Base-by-base conservation (phyloP, 2,113 vertebrate genomes). In the Gila orcuttii region DNA sequence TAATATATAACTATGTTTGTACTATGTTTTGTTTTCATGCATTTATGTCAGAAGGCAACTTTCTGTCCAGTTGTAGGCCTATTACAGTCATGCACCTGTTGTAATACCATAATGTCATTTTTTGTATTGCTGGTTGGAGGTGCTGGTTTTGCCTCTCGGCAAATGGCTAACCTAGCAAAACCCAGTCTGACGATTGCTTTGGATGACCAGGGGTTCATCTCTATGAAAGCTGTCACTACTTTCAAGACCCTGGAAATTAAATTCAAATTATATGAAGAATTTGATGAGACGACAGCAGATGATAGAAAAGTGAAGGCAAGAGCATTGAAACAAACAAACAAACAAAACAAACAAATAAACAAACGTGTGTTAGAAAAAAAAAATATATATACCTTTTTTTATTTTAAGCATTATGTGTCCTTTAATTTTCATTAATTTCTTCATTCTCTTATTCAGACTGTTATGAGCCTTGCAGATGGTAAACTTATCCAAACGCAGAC, bases 211-310 rank as follows among this genome's bases (percentile, higher is more conserved):
- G 95, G 96, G 4, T 50, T 90, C 74, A 90, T 96, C 84, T 95
- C 91, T 13, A 92, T 97, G 83, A 94, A 93, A 89, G 95, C 96
- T 1, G 93, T 94, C 85, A 96, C 96, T 69, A 89, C 94, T 0
- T 95, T 97, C 87, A 97, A 96, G 92, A 96, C 93, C 2, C 94
- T 95, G 80, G 92, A 87, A 3, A 93, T 96, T 36, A 92, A 91
- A 85, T 97, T 97, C 88, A 96, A 94, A 84, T 84, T 96, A 79
- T 94, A 94, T 21, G 94, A 95, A 77, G 95, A 96, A 90, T 97
- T 97, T 91, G 95, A 96, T 45, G 96, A 97, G 94, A 95, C 90
- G 28, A 97, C 96, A 23, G 93, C 95, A 83, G 96, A 97, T 88
- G 94, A 95, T 71, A 93, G 96, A 50, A 95, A 95, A 91, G 92